Percentiles rank a stretch among this genome's conserved stretches.
Conservation (phyloP, 2,888 invertebrate genomes). For the Melinaea marsaeus region DNA sequence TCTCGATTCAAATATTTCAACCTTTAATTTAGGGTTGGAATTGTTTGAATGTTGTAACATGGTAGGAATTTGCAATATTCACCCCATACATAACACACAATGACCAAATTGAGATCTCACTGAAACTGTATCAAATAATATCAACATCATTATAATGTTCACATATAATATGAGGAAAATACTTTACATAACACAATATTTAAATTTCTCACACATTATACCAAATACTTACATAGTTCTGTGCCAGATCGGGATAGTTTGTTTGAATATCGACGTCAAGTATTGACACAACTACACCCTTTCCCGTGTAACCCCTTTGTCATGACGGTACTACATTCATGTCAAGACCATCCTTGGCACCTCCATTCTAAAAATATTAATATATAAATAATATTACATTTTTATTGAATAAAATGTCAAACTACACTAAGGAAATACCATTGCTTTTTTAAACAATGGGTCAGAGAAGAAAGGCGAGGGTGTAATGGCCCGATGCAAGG, state of each 20-base stretch:
- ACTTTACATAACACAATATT: not conserved
- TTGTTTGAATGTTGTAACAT: constrained; percentile 5
- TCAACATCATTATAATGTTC: constrained; percentile 65
- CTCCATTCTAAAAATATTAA: constrained; percentile 84
- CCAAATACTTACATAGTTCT: constrained; percentile 89
- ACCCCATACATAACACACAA: constrained; percentile 2
- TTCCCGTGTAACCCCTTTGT: constrained; percentile 97
- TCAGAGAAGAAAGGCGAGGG: constrained; percentile 86
- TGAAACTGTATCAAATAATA: constrained; percentile 25
- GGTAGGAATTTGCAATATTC: constrained; percentile 6
- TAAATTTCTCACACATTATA: not conserved
- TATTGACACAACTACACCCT: constrained; percentile 97
- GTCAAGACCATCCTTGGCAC: constrained; percentile 95
- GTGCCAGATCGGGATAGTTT: constrained; percentile 94
- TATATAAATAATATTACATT: not conserved
- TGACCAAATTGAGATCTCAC: constrained; percentile 4
- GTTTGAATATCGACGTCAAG: constrained; percentile 98
- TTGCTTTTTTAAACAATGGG: constrained; percentile 95
- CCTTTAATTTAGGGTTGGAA: not conserved
- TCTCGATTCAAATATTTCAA: constrained; percentile 3
- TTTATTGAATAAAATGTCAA: constrained; percentile 2
- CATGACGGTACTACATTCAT: constrained; percentile 98
- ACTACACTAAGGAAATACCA: constrained; percentile 96
- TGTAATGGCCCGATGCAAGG: constrained; percentile 62
- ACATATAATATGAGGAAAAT: not conserved